phyloP scores from a whole-genome alignment of 2,797 vertebrate species.

The Otolemur crassicaudatus region DNA sequence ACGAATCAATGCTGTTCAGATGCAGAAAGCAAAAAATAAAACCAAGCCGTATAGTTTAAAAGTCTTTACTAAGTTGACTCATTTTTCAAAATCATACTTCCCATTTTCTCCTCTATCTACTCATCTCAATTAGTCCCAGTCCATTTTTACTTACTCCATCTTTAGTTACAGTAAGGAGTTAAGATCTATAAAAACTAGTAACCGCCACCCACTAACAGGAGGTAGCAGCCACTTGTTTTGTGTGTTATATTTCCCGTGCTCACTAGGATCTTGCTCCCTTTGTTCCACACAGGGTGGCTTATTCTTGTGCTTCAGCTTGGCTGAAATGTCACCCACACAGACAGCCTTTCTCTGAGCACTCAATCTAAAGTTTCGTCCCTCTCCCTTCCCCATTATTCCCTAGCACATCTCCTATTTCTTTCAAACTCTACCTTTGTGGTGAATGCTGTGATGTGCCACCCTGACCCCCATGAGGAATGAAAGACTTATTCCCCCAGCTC shows the following conservation, averaged over 20 bases:
- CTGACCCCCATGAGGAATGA: background rate
- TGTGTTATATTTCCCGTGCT: background rate
- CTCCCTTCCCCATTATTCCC: background rate
- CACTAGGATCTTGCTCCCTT: background rate
- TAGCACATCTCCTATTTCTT: background rate
- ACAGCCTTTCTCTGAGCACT: background rate
- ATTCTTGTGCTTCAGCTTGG: background rate
- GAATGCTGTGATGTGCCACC: background rate
- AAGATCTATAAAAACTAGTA: background rate
- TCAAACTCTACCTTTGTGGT: background rate
- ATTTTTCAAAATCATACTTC: conserved; percentile 27
- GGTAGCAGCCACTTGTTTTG: background rate
- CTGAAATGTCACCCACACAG: background rate
- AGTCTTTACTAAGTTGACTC: background rate
- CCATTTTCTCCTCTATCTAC: background rate
- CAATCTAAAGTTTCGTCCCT: background rate
- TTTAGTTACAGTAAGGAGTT: background rate
- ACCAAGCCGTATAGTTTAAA: background rate
- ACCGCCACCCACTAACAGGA: background rate
- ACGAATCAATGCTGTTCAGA: background rate
- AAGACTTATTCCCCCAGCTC: background rate
- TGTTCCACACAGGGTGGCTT: background rate
- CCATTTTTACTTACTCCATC: background rate
- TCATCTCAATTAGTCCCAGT: background rate
- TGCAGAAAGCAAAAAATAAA: background rate